Evolutionary conservation across 2,113 vertebrate species (phyloP).

Genomic region (Campylomormyrus tamandua): DNA sequence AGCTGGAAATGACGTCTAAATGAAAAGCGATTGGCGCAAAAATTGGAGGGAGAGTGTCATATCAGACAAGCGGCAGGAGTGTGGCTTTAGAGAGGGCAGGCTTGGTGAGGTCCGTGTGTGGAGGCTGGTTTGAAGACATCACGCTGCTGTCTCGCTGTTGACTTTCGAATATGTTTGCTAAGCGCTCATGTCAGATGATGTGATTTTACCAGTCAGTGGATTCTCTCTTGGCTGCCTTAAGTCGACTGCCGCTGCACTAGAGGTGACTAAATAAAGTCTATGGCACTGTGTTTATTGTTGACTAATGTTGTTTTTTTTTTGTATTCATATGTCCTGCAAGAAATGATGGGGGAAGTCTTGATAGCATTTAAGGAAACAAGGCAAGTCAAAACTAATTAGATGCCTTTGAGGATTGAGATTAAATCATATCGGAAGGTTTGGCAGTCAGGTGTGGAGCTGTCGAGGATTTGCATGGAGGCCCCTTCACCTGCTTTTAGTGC

Average conservation of each 20-base stretch:
- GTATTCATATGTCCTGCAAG: slow-evolving; percentile 11
- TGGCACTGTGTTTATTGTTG: not conserved
- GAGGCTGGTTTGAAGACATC: not conserved
- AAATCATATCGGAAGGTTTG: slow-evolving; percentile 12
- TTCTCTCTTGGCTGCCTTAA: slow-evolving; percentile 13
- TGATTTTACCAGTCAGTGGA: slow-evolving; percentile 2
- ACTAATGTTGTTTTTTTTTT: slow-evolving; percentile 2
- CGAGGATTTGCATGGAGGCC: not conserved
- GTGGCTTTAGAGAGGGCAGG: not conserved
- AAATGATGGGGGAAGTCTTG: not conserved
- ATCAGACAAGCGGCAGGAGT: not conserved
- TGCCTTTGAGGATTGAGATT: slow-evolving; percentile 6
- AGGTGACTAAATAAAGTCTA: not conserved
- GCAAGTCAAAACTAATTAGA: slow-evolving; percentile 19
- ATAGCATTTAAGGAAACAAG: slow-evolving; percentile 12
- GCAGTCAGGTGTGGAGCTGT: not conserved
- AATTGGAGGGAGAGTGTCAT: not conserved
- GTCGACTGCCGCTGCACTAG: slow-evolving; percentile 6
- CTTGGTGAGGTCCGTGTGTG: not conserved
- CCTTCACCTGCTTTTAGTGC: not conserved
- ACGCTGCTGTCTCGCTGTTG: not conserved
- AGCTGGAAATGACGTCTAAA: not conserved
- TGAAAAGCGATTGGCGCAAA: not conserved
- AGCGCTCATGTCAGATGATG: not conserved
- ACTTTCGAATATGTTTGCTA: slow-evolving; percentile 17